These are phyloP conservation scores for Tipula unca DNA, from an alignment of 2,888 invertebrate species.

Conservation along the genomic window DNA sequence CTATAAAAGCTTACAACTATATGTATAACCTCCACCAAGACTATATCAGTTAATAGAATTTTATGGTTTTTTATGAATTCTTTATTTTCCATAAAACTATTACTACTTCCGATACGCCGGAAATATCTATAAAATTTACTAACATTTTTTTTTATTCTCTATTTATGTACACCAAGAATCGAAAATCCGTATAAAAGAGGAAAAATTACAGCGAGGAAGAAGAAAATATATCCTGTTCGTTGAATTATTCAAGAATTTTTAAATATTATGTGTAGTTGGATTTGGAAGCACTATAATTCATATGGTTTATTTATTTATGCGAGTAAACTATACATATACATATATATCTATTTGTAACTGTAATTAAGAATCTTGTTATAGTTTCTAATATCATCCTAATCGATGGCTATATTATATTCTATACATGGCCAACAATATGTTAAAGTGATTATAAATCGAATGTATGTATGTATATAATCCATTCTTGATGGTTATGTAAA, in stretches of 20 bases:
- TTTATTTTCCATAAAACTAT: neutral
- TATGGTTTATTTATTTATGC: neutral
- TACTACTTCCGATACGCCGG: neutral
- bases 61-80: neutral
- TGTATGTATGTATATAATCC: too few species aligned
- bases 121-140: neutral
- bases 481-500: neutral
- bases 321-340: neutral
- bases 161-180: neutral
- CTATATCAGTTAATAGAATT: neutral
- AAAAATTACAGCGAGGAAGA: neutral
- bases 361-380: neutral
- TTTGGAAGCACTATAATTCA: neutral
- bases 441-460: neutral
- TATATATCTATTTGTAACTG: neutral
- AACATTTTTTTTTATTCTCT: neutral
- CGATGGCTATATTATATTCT: neutral
- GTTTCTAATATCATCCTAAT: neutral
- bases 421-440: neutral
- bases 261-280: neutral
- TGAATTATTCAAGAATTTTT: neutral
- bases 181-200: neutral
- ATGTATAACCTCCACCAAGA: neutral
- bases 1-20: too few species aligned
- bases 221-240: neutral